Conservation (phyloP, 2,113 vertebrate genomes). For the Lophotis ruficrista region DNA sequence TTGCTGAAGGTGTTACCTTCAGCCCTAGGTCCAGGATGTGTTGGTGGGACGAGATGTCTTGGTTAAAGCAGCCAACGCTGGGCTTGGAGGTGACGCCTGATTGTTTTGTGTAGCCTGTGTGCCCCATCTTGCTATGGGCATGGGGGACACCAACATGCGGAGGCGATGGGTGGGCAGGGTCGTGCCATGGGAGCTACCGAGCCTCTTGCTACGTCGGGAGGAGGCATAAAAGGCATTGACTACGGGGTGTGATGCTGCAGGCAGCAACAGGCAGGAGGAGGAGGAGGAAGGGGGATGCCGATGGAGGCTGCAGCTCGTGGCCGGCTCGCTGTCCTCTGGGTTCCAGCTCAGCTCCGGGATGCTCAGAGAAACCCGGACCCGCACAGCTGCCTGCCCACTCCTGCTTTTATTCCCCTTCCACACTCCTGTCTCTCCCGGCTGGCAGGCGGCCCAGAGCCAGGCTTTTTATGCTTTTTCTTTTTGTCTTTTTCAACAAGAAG, state of each 20-base stretch:
- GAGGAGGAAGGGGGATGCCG: neutral
- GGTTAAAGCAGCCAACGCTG: fast-evolving
- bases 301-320: neutral
- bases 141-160: fast-evolving
- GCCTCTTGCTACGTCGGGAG: neutral
- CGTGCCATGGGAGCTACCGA: neutral
- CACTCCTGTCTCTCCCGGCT: neutral
- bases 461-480: conserved; percentile 12
- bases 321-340: fast-evolving
- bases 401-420: neutral
- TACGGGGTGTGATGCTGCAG: neutral
- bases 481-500: conserved; percentile 34
- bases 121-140: neutral
- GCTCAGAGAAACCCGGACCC: neutral
- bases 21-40: neutral
- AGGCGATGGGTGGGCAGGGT: neutral
- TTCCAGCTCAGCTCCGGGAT: neutral
- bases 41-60: neutral
- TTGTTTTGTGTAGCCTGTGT: neutral
- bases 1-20: neutral
- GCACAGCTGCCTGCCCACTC: neutral
- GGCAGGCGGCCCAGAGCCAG: neutral
- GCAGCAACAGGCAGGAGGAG: neutral
- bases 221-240: neutral
- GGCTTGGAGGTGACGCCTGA: neutral